Conservation (phyloP, 2,888 invertebrate species). For the Chirona hameri region DNA sequence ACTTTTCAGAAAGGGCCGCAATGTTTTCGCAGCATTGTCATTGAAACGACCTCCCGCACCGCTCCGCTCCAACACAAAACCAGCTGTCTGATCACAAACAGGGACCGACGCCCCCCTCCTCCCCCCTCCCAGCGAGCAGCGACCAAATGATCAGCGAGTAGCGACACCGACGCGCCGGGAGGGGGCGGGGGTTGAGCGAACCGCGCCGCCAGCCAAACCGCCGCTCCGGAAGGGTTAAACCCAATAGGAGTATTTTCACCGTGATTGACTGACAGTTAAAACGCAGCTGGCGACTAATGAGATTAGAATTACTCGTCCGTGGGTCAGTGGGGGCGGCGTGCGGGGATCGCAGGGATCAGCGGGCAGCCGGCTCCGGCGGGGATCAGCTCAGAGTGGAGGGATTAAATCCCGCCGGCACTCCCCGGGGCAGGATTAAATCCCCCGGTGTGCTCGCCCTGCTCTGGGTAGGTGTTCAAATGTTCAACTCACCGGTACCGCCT, state of each 20-base stretch:
- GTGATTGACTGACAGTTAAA: slow-evolving; percentile 28
- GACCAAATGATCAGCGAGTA: slow-evolving; percentile 41
- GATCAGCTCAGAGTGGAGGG: not conserved
- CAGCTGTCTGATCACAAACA: not conserved
- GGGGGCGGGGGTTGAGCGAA: slow-evolving; percentile 82
- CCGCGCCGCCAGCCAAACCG: slow-evolving; percentile 93
- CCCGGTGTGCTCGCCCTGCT: not conserved
- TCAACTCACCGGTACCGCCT: too few species aligned
- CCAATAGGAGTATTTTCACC: slow-evolving; percentile 26
- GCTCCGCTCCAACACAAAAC: not conserved
- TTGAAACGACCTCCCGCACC: not conserved
- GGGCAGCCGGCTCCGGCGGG: not conserved
- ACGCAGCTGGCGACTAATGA: slow-evolving; percentile 9
- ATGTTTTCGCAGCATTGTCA: slow-evolving; percentile 1
- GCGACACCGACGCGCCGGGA: slow-evolving; percentile 80
- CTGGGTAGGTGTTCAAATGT: not conserved
- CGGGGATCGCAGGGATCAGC: not conserved
- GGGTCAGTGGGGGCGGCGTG: not conserved
- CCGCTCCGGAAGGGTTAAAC: slow-evolving; percentile 24
- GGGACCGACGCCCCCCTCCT: not conserved
- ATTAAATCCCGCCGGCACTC: not conserved
- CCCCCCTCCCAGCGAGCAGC: not conserved
- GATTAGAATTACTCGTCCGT: slow-evolving; percentile 10
- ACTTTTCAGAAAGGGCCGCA: slow-evolving; percentile 29
- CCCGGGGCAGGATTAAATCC: not conserved